phyloP scores from a whole-genome alignment of 2,797 vertebrate species.

The Propithecus deckenii region DNA sequence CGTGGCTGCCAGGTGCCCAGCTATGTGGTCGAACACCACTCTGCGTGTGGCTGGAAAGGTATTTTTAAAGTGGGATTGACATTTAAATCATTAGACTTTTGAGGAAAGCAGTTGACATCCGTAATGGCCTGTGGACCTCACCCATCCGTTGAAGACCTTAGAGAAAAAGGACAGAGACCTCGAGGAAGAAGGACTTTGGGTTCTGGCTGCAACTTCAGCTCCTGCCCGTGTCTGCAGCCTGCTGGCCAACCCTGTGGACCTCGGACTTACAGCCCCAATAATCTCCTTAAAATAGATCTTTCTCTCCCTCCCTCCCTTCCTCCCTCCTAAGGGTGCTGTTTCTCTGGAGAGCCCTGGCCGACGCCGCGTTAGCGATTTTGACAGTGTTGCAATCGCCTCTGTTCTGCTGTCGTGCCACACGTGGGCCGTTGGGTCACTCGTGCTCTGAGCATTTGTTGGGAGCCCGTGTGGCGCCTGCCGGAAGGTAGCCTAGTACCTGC shows the following conservation, averaged over 20 bases:
- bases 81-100: neutral
- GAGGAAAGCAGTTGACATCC: neutral
- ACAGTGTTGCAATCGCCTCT: neutral
- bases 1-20: neutral
- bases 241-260: neutral
- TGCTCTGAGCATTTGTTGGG: neutral
- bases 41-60: neutral
- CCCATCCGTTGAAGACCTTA: too few species aligned
- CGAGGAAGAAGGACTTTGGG: neutral
- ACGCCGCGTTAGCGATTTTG: fast-evolving
- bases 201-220: neutral
- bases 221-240: neutral
- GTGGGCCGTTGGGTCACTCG: fast-evolving
- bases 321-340: fast-evolving
- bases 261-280: neutral
- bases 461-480: too few species aligned
- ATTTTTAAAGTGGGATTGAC: neutral
- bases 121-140: fast-evolving
- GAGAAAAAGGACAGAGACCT: neutral
- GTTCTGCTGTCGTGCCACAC: neutral
- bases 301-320: neutral
- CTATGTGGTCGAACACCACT: neutral
- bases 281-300: too few species aligned
- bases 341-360: neutral
- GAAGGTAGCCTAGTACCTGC: neutral